phyloP scores from a whole-genome alignment of 2,797 vertebrate species.

The Tiaroga cobitis region DNA sequence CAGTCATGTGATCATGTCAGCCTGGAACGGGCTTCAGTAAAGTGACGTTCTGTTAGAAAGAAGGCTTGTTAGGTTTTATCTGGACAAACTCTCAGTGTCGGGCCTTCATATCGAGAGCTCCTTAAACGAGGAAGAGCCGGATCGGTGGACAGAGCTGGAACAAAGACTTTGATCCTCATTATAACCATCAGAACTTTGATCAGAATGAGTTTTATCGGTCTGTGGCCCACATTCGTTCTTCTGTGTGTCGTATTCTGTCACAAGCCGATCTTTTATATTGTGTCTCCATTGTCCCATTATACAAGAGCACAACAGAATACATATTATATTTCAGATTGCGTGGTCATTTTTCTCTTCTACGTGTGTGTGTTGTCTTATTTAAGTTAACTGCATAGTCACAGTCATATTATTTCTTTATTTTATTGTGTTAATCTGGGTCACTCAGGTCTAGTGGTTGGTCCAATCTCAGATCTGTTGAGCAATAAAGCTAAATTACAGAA shows the following conservation, averaged over 20 bases:
- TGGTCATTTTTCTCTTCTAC: neutral
- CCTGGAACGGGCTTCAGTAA: neutral
- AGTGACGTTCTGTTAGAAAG: neutral
- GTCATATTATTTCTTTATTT: neutral
- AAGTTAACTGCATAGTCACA: neutral
- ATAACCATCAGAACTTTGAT: conserved; percentile 31
- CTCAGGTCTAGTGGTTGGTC: neutral
- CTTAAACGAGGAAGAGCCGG: conserved; percentile 12
- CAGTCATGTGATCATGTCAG: neutral
- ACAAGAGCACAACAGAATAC: neutral
- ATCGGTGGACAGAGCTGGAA: conserved; percentile 36
- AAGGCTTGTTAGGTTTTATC: conserved; percentile 38
- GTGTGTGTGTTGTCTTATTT: neutral
- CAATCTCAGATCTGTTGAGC: neutral
- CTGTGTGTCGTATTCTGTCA: neutral
- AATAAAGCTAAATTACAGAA: neutral
- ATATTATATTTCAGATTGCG: neutral
- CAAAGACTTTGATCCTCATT: conserved; percentile 47
- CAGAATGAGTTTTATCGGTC: conserved; percentile 21
- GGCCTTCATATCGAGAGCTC: conserved; percentile 24
- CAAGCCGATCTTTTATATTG: neutral
- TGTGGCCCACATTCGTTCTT: conserved; percentile 20
- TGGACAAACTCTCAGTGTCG: conserved; percentile 39
- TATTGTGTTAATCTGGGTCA: neutral
- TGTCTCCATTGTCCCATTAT: neutral